phyloP scores from a whole-genome alignment of 2,113 vertebrate genomes.

The Balaenoptera acutorostrata region DNA sequence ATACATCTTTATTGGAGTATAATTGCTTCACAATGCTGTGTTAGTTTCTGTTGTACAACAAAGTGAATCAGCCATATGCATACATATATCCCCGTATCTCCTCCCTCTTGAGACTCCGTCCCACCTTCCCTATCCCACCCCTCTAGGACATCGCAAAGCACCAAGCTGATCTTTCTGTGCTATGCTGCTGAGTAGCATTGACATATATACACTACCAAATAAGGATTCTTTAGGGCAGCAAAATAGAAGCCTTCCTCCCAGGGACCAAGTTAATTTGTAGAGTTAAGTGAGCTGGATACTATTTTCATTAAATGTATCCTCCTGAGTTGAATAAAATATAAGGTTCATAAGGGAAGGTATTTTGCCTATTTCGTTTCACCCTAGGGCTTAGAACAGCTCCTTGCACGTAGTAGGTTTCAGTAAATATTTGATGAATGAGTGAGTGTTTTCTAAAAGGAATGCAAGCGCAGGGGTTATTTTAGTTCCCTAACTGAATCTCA shows the following conservation, averaged over 20 bases:
- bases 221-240: background rate
- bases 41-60: no score
- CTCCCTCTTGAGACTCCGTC: no score
- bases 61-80: no score
- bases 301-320: background rate
- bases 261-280: background rate
- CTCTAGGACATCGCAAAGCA: no score
- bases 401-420: background rate
- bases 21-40: no score
- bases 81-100: no score
- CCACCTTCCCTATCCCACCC: no score
- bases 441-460: background rate
- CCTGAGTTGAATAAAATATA: slow-evolving; percentile 3
- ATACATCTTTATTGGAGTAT: no score
- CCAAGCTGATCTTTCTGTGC: no score
- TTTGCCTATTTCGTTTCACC: background rate
- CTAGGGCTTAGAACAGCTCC: background rate
- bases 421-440: slow-evolving; percentile 15
- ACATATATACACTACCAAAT: no score
- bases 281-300: background rate
- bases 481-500: background rate
- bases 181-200: no score
- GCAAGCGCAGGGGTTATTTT: background rate
- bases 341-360: background rate
- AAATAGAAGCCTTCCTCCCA: background rate